A percentile compares a stretch with the other conserved stretches of the same genome.
phyloP scores from a whole-genome alignment of 1,140 invertebrate species.

The Aphelinus atriplicis region DNA sequence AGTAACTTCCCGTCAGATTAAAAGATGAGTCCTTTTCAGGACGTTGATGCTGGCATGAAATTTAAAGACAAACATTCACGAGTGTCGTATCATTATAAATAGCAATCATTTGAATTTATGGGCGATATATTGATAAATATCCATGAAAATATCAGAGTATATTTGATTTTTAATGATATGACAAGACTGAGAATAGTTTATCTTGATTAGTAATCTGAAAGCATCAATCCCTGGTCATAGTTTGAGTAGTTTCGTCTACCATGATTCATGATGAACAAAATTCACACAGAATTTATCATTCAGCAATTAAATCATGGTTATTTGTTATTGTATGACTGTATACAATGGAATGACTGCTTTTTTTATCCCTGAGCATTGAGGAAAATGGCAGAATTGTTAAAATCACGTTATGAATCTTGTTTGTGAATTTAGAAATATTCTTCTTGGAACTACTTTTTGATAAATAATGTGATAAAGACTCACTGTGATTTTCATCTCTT shows the following conservation, averaged over 20 bases:
- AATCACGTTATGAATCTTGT: neutral
- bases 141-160: neutral
- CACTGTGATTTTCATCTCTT: slow-evolving; percentile 24
- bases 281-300: neutral
- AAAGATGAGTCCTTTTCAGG: neutral
- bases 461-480: slow-evolving; percentile 25
- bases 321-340: neutral
- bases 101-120: neutral
- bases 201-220: slow-evolving; percentile 1
- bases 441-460: slow-evolving; percentile 3
- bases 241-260: neutral
- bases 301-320: neutral
- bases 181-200: neutral
- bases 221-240: slow-evolving; percentile 5
- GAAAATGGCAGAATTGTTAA: neutral
- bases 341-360: neutral
- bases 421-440: neutral
- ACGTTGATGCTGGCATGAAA: neutral
- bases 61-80: slow-evolving; percentile 9
- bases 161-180: slow-evolving; percentile 16
- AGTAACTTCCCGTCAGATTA: neutral
- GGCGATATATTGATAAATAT: slow-evolving; percentile 6
- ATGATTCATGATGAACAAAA: slow-evolving; percentile 7
- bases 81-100: neutral
- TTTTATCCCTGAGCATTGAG: neutral